A percentile compares a stretch with the other conserved stretches of the same genome.
Evolutionary conservation across 2,113 vertebrate species (phyloP).

Genomic region (Haliaeetus leucogaster): DNA sequence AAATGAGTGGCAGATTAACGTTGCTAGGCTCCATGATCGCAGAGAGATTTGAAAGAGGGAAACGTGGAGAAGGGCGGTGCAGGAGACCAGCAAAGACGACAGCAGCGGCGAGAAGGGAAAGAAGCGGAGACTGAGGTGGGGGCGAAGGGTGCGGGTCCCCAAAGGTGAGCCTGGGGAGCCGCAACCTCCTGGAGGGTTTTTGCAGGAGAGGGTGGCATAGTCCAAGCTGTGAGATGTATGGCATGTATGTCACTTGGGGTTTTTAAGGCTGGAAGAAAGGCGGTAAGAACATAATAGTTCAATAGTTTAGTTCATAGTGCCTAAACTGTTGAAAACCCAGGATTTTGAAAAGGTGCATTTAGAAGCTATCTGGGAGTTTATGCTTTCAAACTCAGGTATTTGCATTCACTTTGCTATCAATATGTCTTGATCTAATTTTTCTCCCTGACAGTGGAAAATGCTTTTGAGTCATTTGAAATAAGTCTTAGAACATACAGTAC

Average conservation of each 20-base stretch:
- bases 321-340: not conserved
- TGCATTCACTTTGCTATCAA: not conserved
- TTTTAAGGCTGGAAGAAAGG: not conserved
- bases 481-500: not conserved
- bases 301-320: not conserved
- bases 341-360: not conserved
- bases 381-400: not conserved
- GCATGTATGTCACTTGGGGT: rapidly evolving
- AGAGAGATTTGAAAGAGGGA: constrained; percentile 4
- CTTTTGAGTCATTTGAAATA: not conserved
- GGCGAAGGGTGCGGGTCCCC: rapidly evolving
- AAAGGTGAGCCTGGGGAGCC: not conserved
- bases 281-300: rapidly evolving
- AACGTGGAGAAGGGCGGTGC: not conserved
- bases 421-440: not conserved
- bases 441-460: not conserved
- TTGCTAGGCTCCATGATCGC: constrained; percentile 41
- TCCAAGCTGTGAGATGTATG: not conserved
- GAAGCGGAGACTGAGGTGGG: not conserved
- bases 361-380: not conserved
- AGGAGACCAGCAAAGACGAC: not conserved
- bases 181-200: not conserved
- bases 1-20: constrained; percentile 54
- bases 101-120: not conserved
- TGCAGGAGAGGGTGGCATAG: not conserved